phyloP scores from a whole-genome alignment of 2,797 vertebrate genomes.

The Hylomyscus alleni region DNA sequence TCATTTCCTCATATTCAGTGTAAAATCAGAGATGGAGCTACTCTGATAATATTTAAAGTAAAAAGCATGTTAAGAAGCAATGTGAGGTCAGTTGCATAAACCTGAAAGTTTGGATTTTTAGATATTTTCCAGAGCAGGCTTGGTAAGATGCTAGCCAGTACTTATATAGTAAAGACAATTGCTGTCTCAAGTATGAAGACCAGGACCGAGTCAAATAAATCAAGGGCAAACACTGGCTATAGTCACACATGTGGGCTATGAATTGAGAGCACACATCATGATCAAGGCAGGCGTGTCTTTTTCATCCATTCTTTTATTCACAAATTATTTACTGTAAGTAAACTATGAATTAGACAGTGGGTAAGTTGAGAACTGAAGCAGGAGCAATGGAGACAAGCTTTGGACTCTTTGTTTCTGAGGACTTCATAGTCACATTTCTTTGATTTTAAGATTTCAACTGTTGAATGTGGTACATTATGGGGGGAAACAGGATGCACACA shows the following conservation, averaged over 20 bases:
- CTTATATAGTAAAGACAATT: constrained; percentile 49
- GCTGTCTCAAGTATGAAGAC: constrained; percentile 37
- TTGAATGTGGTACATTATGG: background rate
- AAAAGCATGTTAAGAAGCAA: background rate
- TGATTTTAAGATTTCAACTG: background rate
- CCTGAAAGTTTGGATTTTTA: constrained; percentile 2
- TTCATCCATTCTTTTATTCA: background rate
- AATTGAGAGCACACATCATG: background rate
- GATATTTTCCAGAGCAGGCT: background rate
- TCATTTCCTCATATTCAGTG: background rate
- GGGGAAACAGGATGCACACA: rapidly evolving
- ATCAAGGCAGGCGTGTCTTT: background rate
- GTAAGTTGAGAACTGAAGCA: background rate
- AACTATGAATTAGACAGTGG: background rate
- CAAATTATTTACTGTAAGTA: background rate
- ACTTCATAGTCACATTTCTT: background rate
- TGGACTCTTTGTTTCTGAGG: background rate
- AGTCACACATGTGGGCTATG: background rate
- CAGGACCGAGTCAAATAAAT: constrained; percentile 23
- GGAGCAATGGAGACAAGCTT: background rate
- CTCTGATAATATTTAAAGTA: background rate
- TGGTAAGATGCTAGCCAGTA: constrained; percentile 57
- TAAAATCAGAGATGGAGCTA: background rate
- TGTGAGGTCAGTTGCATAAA: background rate
- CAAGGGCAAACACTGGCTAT: background rate